A percentile compares a stretch with the other conserved stretches of the same genome.
Evolutionary conservation across 1,140 invertebrate species (phyloP).

Genomic region (Platyscapa corneri): DNA sequence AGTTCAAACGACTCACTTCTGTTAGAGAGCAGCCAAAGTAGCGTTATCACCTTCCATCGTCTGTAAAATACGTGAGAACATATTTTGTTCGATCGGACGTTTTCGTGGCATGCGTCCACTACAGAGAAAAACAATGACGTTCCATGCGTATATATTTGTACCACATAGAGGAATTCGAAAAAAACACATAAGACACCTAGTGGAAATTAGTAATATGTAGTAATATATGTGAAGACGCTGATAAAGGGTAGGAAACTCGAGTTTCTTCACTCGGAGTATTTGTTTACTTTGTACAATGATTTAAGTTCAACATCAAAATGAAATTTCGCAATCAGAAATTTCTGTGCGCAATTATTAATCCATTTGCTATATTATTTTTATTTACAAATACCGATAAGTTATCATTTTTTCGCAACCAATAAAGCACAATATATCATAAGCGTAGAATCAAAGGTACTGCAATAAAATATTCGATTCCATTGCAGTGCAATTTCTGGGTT

Average conservation of each 20-base stretch:
- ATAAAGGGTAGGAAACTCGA: neutral
- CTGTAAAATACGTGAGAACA: constrained; percentile 70
- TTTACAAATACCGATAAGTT: neutral
- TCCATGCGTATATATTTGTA: constrained; percentile 47
- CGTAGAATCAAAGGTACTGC: too few species aligned
- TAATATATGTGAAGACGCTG: neutral
- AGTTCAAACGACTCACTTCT: constrained; percentile 68
- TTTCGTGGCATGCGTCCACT: constrained; percentile 49
- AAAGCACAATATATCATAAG: too few species aligned
- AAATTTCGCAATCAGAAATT: constrained; percentile 7
- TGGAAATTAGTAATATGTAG: constrained; percentile 10
- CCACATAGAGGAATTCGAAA: constrained; percentile 44
- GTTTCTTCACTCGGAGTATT: neutral
- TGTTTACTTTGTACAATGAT: constrained; percentile 16
- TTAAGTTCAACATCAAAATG: constrained; percentile 15
- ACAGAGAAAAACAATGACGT: constrained; percentile 51
- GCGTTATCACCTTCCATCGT: constrained; percentile 72
- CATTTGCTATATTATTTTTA: constrained; percentile 36
- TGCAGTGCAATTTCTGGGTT: too few species aligned
- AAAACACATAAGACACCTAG: constrained; percentile 44
- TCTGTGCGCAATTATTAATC: neutral
- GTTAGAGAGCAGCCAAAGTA: constrained; percentile 74
- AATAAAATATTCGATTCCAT: too few species aligned
- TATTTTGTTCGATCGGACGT: constrained; percentile 40
- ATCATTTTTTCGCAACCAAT: neutral